These are phyloP conservation scores for Plagiodera versicolora DNA, from an alignment of 2,888 invertebrate species.

Conservation along the genomic window DNA sequence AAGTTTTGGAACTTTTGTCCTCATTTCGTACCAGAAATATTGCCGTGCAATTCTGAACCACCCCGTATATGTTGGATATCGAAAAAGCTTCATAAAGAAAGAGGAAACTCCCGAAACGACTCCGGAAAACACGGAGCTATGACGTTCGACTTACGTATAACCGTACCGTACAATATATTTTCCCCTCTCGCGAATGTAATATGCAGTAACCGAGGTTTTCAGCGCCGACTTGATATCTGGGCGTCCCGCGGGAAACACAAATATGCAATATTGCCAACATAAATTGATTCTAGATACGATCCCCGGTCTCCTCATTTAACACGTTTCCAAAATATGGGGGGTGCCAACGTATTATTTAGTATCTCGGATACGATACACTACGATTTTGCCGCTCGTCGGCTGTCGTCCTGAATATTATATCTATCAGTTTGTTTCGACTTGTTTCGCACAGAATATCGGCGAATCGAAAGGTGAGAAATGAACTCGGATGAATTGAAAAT, in stretches of 20 bases:
- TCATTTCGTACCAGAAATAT: too few relatives aligned
- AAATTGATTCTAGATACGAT: constrained; percentile 56
- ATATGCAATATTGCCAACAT: constrained; percentile 56
- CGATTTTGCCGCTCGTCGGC: constrained; percentile 29
- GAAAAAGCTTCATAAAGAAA: too few relatives aligned
- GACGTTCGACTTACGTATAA: neutral
- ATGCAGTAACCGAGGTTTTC: constrained; percentile 41
- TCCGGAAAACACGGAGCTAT: neutral
- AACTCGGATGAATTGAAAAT: constrained; percentile 9
- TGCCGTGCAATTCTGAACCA: too few relatives aligned
- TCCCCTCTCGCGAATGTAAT: constrained; percentile 22
- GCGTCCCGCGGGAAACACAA: constrained; percentile 54
- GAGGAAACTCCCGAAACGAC: neutral
- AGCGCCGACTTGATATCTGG: constrained; percentile 46
- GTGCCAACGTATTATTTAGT: constrained; percentile 49
- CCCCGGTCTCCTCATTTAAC: constrained; percentile 52
- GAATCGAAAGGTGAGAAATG: neutral
- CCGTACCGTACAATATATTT: too few relatives aligned
- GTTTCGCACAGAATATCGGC: constrained; percentile 16
- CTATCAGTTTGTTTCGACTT: constrained; percentile 23
- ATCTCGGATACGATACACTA: constrained; percentile 38
- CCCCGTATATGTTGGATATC: too few relatives aligned
- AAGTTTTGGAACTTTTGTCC: too few relatives aligned
- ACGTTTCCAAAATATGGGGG: constrained; percentile 51
- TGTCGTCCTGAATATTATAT: constrained; percentile 28